Evolutionary conservation across 2,113 vertebrate genomes (phyloP).

Genomic region (Tetrao urogallus): DNA sequence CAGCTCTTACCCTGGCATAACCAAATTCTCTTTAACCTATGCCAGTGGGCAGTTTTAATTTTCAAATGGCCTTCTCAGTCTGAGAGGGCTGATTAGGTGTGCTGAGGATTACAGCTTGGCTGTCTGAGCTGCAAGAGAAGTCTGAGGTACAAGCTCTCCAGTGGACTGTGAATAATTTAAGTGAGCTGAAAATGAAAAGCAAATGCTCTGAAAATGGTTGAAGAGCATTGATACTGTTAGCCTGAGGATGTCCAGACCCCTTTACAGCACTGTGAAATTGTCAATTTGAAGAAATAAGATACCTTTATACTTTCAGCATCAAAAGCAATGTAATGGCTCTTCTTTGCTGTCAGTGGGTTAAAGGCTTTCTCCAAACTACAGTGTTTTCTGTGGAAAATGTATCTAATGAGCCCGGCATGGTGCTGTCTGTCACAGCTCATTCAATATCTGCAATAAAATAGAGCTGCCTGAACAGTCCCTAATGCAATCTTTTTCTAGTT

Average conservation of each 20-base stretch:
- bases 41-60: not conserved
- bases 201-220: not conserved
- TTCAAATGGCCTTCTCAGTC: not conserved
- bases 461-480: conserved; percentile 20
- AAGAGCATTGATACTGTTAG: not conserved
- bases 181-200: not conserved
- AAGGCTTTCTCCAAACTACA: conserved; percentile 4
- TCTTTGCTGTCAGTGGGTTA: conserved; percentile 3
- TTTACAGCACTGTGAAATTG: not conserved
- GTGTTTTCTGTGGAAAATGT: not conserved
- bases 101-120: not conserved
- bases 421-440: not conserved
- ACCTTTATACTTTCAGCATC: not conserved
- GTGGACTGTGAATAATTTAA: not conserved
- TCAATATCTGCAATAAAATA: not conserved
- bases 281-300: conserved; percentile 28
- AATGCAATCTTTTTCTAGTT: not conserved
- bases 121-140: not conserved
- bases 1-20: not conserved
- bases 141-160: not conserved
- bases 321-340: not conserved
- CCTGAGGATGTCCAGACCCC: not conserved
- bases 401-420: not conserved
- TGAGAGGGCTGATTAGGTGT: not conserved
- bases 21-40: not conserved